Percentiles rank a stretch among this genome's conserved stretches.
Conservation (phyloP, 2,797 vertebrate species). For the Chaetodon trifasciatus region DNA sequence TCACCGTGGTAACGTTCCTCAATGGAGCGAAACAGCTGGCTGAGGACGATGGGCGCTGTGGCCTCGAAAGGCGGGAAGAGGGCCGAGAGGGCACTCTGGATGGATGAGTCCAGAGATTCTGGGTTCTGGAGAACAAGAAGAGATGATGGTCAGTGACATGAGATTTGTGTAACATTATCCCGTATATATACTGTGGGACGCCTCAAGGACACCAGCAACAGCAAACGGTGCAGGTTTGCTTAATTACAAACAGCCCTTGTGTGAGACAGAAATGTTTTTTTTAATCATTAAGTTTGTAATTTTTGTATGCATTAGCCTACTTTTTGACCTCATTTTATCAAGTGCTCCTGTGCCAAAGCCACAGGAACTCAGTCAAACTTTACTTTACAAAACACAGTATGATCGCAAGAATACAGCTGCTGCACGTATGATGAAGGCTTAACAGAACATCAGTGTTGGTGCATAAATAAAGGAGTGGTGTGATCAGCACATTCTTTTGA, state of each 20-base stretch:
- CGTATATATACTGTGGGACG: not conserved
- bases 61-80: constrained; percentile 94
- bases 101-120: constrained; percentile 90
- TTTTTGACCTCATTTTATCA: not conserved
- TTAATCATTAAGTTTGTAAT: not conserved
- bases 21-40: constrained; percentile 94
- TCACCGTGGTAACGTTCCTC: constrained; percentile 93
- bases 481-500: constrained; percentile 21
- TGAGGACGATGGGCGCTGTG: constrained; percentile 91
- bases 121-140: constrained; percentile 84
- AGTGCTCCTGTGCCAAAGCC: not conserved
- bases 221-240: not conserved
- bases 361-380: not conserved
- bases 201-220: not conserved
- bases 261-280: not conserved
- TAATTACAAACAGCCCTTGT: not conserved
- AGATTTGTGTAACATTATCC: not conserved
- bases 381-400: not conserved
- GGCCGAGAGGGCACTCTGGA: constrained; percentile 91
- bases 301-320: not conserved
- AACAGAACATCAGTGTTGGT: constrained; percentile 3
- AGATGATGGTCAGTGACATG: constrained; percentile 7
- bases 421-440: not conserved
- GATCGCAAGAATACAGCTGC: not conserved
- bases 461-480: not conserved